These are phyloP conservation scores for Scaptomyza hsui DNA, from an alignment of 1,140 invertebrate genomes.

Conservation along the genomic window DNA sequence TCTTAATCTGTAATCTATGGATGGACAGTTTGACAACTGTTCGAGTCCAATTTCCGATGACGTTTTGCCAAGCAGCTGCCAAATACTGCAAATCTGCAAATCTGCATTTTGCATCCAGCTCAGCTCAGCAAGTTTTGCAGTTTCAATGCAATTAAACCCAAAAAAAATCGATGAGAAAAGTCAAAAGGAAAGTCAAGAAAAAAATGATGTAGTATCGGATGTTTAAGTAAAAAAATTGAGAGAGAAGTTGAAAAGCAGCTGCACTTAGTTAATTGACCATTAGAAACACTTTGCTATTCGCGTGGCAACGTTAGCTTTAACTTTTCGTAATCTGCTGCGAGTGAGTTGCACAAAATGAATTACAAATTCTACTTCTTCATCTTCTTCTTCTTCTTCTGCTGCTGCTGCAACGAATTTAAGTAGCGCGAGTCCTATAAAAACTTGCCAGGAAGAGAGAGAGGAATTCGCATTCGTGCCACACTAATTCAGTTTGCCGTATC, in stretches of 20 bases:
- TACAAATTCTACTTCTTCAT: conserved; percentile 27
- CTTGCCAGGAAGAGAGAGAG: not conserved
- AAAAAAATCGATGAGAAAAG: conserved; percentile 15
- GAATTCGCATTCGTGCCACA: conserved; percentile 39
- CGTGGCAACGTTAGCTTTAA: conserved; percentile 41
- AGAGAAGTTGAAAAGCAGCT: conserved; percentile 21
- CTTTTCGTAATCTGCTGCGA: conserved; percentile 34
- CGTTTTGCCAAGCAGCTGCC: conserved; percentile 9
- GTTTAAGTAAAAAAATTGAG: not conserved
- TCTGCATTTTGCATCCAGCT: conserved; percentile 9
- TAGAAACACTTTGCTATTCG: conserved; percentile 29
- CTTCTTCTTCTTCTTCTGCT: too few relatives aligned
- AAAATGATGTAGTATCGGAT: not conserved
- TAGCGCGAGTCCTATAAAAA: conserved; percentile 13
- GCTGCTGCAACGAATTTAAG: conserved; percentile 28
- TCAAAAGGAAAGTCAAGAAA: not conserved
- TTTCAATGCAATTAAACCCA: conserved; percentile 34
- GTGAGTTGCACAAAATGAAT: conserved; percentile 39
- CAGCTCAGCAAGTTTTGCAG: conserved; percentile 31
- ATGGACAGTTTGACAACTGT: conserved; percentile 30
- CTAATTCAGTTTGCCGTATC: conserved; percentile 70
- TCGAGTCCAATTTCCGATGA: conserved; percentile 24
- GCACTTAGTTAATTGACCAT: conserved; percentile 53
- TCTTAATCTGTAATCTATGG: not conserved
- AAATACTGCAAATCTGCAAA: conserved; percentile 9